Percentiles rank a stretch among this genome's conserved stretches.
phyloP scores from a whole-genome alignment of 2,797 vertebrate species.

The Natrix natrix region DNA sequence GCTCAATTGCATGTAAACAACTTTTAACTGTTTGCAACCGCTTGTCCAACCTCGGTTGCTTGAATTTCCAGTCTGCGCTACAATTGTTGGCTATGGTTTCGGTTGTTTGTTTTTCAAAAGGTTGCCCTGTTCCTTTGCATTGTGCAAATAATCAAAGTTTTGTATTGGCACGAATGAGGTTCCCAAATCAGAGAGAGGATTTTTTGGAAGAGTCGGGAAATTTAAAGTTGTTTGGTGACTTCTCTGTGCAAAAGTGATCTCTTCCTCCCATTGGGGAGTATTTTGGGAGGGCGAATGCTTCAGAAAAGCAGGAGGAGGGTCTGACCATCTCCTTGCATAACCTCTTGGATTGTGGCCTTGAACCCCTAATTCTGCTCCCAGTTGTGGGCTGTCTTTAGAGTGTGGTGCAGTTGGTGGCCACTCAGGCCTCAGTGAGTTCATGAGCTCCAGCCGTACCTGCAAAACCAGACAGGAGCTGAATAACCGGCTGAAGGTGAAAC shows the following conservation, averaged over 20 bases:
- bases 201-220: background rate
- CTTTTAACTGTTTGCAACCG: fast-evolving
- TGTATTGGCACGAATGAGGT: background rate
- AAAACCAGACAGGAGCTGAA: background rate
- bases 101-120: background rate
- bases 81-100: too few relatives aligned
- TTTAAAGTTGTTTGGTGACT: background rate
- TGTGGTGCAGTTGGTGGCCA: background rate
- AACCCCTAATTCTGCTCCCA: background rate
- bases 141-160: background rate
- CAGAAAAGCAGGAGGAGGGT: too few relatives aligned
- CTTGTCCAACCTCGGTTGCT: background rate
- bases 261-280: background rate
- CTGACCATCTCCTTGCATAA: too few relatives aligned
- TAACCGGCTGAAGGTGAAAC: background rate
- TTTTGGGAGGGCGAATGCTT: too few relatives aligned
- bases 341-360: background rate
- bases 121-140: background rate
- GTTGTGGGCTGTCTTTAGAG: background rate
- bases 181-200: background rate
- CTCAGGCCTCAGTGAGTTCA: background rate
- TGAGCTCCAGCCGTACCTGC: background rate
- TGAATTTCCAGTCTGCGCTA: background rate
- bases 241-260: background rate
- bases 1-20: background rate